Evolutionary conservation across 1,140 invertebrate genomes (phyloP), one percentile per base, ranked within the genome.

Genomic region (Camponotus vicinus): DNA sequence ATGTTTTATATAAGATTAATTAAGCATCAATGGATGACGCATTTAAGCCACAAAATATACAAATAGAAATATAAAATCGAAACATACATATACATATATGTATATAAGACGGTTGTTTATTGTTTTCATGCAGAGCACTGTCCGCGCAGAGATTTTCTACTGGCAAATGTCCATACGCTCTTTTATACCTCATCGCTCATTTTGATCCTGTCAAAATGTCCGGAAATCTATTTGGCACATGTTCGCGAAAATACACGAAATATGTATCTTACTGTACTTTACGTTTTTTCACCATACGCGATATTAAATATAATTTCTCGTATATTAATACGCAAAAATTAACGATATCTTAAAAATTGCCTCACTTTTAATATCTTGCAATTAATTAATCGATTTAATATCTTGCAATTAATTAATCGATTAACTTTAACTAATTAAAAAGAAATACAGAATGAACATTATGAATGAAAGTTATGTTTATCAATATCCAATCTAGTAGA

Each of bases 41-140:
- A 15, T 52, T 71, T 52, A 34, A 71, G 27, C 45, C 34, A 55
- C 9, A 18, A 71, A 32, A 52, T 52, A 32, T 9, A 32, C 27
- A 15, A 52, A 71, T 52, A 32, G 69, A 71, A 71, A 71, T 52
- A 7, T 18, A 42, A n/a, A 34, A 55, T 55, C 45, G 45, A 40
- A 71, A 45, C 11, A 45, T 45, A 9, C 3, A 45, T 11, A 11
- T 8, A 45, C 4, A 52, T 5, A 15, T 52, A 18, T 52, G 4
- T 11, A 32, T 61, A 83, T 7, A 37, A 7, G 18, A 83, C 27
- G 8, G 80, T 88, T 88, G 75, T 86, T 86, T 88, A 79, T 79
- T 86, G 61, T 86, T 86, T 86, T 86, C 67, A 27, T 37, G n/a
- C 37, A 49, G 67, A 86, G 63, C 49, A 73, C 55, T 87, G 67